A percentile compares a stretch with the other conserved stretches of the same genome.
Conservation (phyloP, 2,888 invertebrate genomes). For the Theretra japonica region DNA sequence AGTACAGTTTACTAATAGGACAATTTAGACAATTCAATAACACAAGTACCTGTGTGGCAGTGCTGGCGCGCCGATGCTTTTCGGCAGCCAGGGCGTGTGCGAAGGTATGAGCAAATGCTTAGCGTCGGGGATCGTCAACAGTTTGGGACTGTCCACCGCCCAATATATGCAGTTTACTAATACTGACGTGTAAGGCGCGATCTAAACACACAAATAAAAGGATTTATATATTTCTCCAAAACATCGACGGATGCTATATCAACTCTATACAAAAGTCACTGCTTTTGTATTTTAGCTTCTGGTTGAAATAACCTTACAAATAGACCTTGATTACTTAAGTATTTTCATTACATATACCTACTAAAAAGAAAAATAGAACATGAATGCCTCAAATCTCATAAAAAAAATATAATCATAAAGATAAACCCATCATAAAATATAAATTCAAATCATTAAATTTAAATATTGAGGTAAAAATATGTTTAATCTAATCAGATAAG, state of each 20-base stretch:
- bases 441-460: too few relatives aligned
- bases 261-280: too few relatives aligned
- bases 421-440: too few relatives aligned
- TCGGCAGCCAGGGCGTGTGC: slow-evolving; percentile 96
- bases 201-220: slow-evolving; percentile 74
- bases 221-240: not conserved
- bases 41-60: slow-evolving; percentile 88
- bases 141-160: slow-evolving; percentile 98
- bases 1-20: not conserved
- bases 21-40: not conserved
- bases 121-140: slow-evolving; percentile 98
- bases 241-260: not conserved
- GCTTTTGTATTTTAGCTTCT: too few relatives aligned
- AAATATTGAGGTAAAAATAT: not conserved
- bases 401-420: too few relatives aligned
- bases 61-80: slow-evolving; percentile 93
- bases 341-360: too few relatives aligned
- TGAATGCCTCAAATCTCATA: too few relatives aligned
- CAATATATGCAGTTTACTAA: slow-evolving; percentile 99
- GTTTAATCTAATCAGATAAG: not conserved
- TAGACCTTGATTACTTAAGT: too few relatives aligned
- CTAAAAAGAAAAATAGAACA: too few relatives aligned
- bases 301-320: too few relatives aligned
- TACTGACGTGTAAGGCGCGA: slow-evolving; percentile 98
- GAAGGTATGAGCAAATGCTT: slow-evolving; percentile 95